Evolutionary conservation across 92 coral and sea anemone genomes (phyloP).

Genomic region (Diadumene lineata): DNA sequence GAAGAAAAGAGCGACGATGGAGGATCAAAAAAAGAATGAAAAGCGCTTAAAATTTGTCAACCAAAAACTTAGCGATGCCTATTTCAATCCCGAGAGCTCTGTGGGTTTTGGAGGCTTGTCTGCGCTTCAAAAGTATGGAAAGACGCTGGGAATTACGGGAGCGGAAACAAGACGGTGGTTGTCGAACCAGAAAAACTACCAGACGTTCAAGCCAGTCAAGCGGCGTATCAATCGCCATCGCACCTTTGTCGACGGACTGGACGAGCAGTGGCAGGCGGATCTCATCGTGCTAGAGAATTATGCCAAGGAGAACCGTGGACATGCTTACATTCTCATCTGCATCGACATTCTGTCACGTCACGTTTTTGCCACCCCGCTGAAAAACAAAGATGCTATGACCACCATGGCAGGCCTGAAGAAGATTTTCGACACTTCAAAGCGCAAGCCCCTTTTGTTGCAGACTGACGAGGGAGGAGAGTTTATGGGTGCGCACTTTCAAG

Average conservation of each 20-base stretch:
- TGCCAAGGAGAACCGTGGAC: background rate
- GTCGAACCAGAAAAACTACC: background rate
- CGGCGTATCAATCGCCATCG: background rate
- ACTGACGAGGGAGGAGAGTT: background rate
- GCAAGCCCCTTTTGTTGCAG: background rate
- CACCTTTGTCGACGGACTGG: slow-evolving; percentile 3
- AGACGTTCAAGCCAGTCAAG: background rate
- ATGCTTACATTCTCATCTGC: background rate
- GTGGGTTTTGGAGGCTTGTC: slow-evolving; percentile 6
- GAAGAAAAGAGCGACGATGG: too few relatives aligned
- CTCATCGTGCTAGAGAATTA: background rate
- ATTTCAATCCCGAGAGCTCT: background rate
- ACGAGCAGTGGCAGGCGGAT: slow-evolving; percentile 10
- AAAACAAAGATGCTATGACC: background rate
- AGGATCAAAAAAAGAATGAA: too few relatives aligned
- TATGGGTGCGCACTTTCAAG: background rate
- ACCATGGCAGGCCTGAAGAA: background rate
- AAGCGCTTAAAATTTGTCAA: background rate
- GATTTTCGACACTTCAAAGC: background rate
- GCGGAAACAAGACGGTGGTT: background rate
- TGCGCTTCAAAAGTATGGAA: background rate
- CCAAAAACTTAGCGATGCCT: background rate
- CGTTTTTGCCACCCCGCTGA: background rate
- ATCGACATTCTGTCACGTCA: background rate
- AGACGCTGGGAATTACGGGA: background rate